phyloP scores from a whole-genome alignment of 2,888 invertebrate species.

The Clepsis dumicolana region DNA sequence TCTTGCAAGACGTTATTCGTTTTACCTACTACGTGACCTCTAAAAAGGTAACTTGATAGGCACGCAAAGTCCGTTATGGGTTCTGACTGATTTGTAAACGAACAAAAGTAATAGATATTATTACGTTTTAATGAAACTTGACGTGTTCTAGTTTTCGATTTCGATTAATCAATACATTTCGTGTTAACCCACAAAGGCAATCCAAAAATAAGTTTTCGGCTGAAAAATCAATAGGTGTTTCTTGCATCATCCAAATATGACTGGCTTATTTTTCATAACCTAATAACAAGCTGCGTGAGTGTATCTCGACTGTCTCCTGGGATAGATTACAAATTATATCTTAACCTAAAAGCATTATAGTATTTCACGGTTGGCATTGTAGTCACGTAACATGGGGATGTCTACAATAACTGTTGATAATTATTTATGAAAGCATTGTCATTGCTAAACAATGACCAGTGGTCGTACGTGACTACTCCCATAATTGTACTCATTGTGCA shows the following conservation, averaged over 20 bases:
- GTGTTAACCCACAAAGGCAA: neutral
- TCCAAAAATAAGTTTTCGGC: constrained; percentile 2
- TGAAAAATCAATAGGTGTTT: constrained; percentile 9
- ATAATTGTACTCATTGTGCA: constrained; percentile 36
- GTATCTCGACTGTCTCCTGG: neutral
- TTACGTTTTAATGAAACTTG: neutral
- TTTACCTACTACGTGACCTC: constrained; percentile 46
- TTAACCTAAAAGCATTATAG: constrained; percentile 18
- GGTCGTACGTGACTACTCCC: constrained; percentile 58
- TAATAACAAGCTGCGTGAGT: neutral
- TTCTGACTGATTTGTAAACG: constrained; percentile 9
- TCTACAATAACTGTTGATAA: constrained; percentile 52
- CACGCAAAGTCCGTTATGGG: constrained; percentile 24
- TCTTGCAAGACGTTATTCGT: constrained; percentile 65
- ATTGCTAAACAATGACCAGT: constrained; percentile 62
- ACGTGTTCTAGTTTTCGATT: constrained; percentile 1
- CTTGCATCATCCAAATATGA: neutral
- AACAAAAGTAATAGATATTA: neutral
- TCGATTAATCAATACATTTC: neutral
- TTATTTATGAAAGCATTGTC: constrained; percentile 71
- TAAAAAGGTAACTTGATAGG: constrained; percentile 29
- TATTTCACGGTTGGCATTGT: constrained; percentile 17
- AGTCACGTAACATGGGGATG: constrained; percentile 33
- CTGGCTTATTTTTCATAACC: neutral
- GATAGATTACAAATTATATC: neutral